Conservation (phyloP, 2,113 vertebrate species). For the Gnathonemus longibarbis region DNA sequence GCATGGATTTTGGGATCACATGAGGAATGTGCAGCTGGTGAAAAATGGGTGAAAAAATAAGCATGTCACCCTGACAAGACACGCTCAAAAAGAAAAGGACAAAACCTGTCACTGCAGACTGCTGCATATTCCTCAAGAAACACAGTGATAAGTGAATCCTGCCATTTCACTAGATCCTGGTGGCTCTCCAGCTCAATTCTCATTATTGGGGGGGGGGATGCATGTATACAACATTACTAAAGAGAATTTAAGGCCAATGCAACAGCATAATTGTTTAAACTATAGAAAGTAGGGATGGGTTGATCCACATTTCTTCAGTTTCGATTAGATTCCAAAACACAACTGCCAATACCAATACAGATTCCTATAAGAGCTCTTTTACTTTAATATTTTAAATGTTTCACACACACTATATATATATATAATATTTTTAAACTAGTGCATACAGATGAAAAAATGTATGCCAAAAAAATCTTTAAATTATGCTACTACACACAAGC, state of each 20-base stretch:
- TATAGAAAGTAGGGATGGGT: background rate
- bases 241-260: background rate
- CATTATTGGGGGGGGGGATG: background rate
- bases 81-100: background rate
- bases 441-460: too few species aligned
- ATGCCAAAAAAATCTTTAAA: too few species aligned
- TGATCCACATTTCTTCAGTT: too few species aligned
- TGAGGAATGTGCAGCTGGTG: background rate
- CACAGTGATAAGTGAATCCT: background rate
- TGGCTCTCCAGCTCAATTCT: background rate
- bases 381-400: too few species aligned
- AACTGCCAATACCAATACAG: too few species aligned
- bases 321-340: too few species aligned
- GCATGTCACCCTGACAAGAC: background rate
- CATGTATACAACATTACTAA: background rate
- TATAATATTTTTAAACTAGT: too few species aligned
- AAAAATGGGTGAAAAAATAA: background rate
- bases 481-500: too few species aligned
- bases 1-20: background rate
- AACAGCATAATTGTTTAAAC: background rate
- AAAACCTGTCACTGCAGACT: background rate
- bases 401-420: too few species aligned
- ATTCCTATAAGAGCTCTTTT: too few species aligned
- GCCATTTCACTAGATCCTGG: background rate
- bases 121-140: background rate